Evolutionary conservation across 2,113 vertebrate genomes (phyloP).

Genomic region (Romanogobio albipinnatus): DNA sequence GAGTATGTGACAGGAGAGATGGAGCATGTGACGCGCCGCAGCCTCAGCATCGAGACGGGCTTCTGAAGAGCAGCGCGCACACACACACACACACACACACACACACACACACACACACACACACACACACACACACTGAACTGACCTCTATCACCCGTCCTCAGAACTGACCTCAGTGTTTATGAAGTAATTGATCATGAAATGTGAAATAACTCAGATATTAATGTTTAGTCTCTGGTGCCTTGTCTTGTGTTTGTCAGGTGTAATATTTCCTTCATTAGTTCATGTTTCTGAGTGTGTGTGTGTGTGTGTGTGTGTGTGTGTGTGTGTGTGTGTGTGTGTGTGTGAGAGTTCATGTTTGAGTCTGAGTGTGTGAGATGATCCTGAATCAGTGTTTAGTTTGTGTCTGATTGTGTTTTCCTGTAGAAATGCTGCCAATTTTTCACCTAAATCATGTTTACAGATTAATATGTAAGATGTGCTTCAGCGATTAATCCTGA

Average conservation of each 20-base stretch:
- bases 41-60: slow-evolving; percentile 89
- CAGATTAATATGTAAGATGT: not conserved
- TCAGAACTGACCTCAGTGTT: not conserved
- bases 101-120: no score
- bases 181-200: not conserved
- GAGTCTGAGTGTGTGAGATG: no score
- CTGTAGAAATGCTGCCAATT: not conserved
- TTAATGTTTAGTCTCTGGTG: not conserved
- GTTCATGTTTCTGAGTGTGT: not conserved
- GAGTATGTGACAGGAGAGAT: slow-evolving; percentile 90
- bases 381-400: not conserved
- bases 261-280: not conserved
- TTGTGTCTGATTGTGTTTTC: no score
- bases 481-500: not conserved
- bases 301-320: no score
- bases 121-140: no score
- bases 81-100: no score
- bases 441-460: not conserved
- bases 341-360: no score
- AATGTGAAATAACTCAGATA: not conserved
- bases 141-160: no score
- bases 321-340: no score
- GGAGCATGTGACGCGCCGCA: slow-evolving; percentile 88
- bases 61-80: no score
- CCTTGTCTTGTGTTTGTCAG: slow-evolving; percentile 26